Evolutionary conservation across 1,140 invertebrate species (phyloP).

Genomic region (Armadillidium nasatum): DNA sequence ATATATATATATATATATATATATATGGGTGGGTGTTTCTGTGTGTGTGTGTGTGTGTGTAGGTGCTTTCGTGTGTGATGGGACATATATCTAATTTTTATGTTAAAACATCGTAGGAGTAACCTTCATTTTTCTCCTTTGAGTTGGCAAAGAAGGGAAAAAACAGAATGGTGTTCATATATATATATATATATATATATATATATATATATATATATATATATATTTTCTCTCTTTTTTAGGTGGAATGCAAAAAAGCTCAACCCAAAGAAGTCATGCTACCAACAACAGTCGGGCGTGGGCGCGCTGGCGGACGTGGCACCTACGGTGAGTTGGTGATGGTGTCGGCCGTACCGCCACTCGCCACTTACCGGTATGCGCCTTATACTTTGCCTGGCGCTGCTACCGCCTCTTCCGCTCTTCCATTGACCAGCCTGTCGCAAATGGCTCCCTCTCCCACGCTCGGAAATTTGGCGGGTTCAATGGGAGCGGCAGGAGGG

Average conservation of each 20-base stretch:
- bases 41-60: too few species aligned
- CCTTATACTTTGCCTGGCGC: conserved; percentile 58
- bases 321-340: conserved; percentile 89
- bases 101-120: too few species aligned
- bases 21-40: too few species aligned
- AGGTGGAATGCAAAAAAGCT: conserved; percentile 99
- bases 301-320: conserved; percentile 80
- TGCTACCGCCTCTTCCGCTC: conserved; percentile 53
- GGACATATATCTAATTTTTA: too few species aligned
- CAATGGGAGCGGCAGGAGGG: conserved; percentile 34
- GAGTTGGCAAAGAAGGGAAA: too few species aligned
- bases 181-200: too few species aligned
- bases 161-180: too few species aligned
- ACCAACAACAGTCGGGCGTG: conserved; percentile 87
- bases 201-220: too few species aligned
- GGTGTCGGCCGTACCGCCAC: conserved; percentile 58
- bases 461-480: conserved; percentile 35
- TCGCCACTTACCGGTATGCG: conserved; percentile 57
- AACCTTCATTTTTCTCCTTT: too few species aligned
- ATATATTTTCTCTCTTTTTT: conserved; percentile 38
- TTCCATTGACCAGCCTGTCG: conserved; percentile 48
- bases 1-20: conserved; percentile 6
- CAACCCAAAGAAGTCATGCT: conserved; percentile 99
- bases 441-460: conserved; percentile 49
- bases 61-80: too few species aligned